A percentile compares a stretch with the other conserved stretches of the same genome.
phyloP scores from a whole-genome alignment of 2,797 vertebrate species.

The Polyboroides typus region DNA sequence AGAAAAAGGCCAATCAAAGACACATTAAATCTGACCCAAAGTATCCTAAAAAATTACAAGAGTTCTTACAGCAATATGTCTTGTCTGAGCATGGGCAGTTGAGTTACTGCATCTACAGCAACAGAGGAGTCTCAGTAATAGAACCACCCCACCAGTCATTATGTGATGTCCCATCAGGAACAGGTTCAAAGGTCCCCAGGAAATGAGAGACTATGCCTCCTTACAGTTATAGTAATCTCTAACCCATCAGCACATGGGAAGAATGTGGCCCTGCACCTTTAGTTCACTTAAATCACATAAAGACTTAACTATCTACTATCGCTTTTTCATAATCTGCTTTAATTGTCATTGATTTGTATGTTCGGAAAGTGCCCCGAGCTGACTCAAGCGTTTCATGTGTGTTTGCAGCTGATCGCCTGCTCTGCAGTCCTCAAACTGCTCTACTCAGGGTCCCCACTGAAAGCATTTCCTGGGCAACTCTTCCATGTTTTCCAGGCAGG shows the following conservation, averaged over 20 bases:
- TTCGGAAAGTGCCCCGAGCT: conserved; percentile 12
- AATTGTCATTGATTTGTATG: conserved; percentile 63
- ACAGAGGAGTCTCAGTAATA: background rate
- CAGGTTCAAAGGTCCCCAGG: background rate
- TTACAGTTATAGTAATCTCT: background rate
- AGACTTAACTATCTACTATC: conserved; percentile 56
- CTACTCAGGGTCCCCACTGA: background rate
- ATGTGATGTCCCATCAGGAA: background rate
- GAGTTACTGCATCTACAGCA: background rate
- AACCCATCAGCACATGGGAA: background rate
- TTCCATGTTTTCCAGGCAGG: background rate
- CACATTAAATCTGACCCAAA: background rate
- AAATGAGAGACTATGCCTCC: background rate
- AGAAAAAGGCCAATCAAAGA: background rate
- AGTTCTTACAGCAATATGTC: background rate
- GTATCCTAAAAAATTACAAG: background rate
- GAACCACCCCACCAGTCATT: background rate
- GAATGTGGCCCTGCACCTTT: background rate
- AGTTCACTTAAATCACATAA: conserved; percentile 51
- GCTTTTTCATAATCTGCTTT: conserved; percentile 72
- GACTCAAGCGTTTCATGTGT: background rate
- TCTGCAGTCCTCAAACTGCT: background rate
- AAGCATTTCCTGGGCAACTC: background rate
- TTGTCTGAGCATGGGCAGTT: background rate
- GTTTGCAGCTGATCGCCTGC: background rate